Conservation (phyloP, 1,140 invertebrate species). For the Calephelis nemesis region DNA sequence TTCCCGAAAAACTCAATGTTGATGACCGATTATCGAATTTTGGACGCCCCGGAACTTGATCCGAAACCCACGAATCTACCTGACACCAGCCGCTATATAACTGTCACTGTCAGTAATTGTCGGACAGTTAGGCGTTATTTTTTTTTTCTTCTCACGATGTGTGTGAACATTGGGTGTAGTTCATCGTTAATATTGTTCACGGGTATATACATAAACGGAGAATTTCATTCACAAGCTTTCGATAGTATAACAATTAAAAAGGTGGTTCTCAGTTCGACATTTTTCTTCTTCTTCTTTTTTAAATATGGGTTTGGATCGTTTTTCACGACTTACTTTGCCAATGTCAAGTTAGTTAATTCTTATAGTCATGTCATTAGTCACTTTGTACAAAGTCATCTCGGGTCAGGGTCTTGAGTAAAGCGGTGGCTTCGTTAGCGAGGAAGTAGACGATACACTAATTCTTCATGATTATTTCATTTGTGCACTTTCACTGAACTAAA, state of each 20-base stretch:
- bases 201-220: slow-evolving; percentile 12
- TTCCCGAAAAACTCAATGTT: slow-evolving; percentile 64
- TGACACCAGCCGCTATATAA: slow-evolving; percentile 62
- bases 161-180: slow-evolving; percentile 54
- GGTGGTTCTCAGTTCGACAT: too few relatives aligned
- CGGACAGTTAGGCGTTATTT: slow-evolving; percentile 61
- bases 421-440: too few relatives aligned
- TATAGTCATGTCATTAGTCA: too few relatives aligned
- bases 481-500: too few relatives aligned
- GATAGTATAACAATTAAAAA: background rate
- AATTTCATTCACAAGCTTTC: slow-evolving; percentile 12
- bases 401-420: too few relatives aligned
- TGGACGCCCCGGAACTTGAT: slow-evolving; percentile 51
- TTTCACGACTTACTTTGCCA: too few relatives aligned
- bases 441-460: too few relatives aligned
- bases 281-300: too few relatives aligned
- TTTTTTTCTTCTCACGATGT: slow-evolving; percentile 66
- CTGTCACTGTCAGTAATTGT: slow-evolving; percentile 70
- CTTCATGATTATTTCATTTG: too few relatives aligned
- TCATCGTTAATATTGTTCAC: slow-evolving; percentile 30
- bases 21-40: slow-evolving; percentile 68
- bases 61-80: slow-evolving; percentile 68
- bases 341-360: too few relatives aligned
- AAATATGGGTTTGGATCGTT: too few relatives aligned
- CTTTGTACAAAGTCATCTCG: too few relatives aligned